Conservation (phyloP, 2,113 vertebrate species). For the Dendropsophus ebraccatus region DNA sequence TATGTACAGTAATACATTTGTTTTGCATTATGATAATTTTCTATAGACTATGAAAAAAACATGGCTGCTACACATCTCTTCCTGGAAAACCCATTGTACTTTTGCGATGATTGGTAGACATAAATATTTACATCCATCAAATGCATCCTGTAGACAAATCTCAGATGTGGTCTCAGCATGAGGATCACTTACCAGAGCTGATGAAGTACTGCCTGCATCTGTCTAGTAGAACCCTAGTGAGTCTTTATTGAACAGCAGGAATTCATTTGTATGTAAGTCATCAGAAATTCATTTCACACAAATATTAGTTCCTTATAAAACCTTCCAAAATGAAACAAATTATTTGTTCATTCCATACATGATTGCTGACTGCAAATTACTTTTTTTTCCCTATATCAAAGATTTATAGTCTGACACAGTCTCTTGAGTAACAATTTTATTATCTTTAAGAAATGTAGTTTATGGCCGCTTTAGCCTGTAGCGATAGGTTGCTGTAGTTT, state of each 20-base stretch:
- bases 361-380: not conserved
- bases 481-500: not conserved
- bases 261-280: conserved; percentile 41
- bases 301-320: conserved; percentile 6
- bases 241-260: conserved; percentile 47
- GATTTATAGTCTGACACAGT: not conserved
- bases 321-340: not conserved
- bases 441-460: not conserved
- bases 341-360: not conserved
- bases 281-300: conserved; percentile 19
- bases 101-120: conserved; percentile 35
- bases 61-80: conserved; percentile 8
- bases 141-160: conserved; percentile 35
- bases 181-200: conserved; percentile 42
- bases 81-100: not conserved
- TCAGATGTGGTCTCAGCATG: conserved; percentile 55
- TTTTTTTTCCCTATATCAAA: not conserved
- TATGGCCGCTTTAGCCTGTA: not conserved
- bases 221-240: conserved; percentile 43
- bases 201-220: conserved; percentile 35
- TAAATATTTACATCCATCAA: conserved; percentile 56
- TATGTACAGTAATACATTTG: not conserved
- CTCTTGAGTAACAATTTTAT: not conserved
- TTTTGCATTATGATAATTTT: not conserved
- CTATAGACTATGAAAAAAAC: not conserved